Conservation (phyloP, 2,888 invertebrate genomes). For the Drosophila niveifrons region DNA sequence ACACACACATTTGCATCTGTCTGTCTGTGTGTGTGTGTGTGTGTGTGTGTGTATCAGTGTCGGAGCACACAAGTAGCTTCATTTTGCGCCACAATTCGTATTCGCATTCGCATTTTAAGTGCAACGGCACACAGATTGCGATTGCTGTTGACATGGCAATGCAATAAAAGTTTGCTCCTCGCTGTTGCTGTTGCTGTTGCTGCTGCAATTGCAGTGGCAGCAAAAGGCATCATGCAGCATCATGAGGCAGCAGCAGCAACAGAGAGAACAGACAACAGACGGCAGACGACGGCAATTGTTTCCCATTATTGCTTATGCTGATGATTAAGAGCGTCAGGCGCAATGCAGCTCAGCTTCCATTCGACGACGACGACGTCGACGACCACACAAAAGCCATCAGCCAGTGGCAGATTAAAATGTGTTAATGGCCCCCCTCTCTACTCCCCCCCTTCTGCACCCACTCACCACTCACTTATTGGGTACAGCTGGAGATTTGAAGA, state of each 20-base stretch:
- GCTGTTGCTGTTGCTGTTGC: slow-evolving; percentile 1
- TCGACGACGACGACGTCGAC: slow-evolving; percentile 56
- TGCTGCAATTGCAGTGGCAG: slow-evolving; percentile 68
- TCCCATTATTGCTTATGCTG: slow-evolving; percentile 80
- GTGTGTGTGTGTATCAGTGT: slow-evolving; percentile 51
- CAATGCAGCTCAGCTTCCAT: slow-evolving; percentile 27
- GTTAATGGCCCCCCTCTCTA: slow-evolving; percentile 69
- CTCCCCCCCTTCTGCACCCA: not conserved
- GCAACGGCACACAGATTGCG: slow-evolving; percentile 77
- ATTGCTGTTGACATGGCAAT: slow-evolving; percentile 82
- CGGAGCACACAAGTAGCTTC: slow-evolving; percentile 76
- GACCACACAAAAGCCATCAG: slow-evolving; percentile 77
- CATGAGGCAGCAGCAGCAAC: slow-evolving; percentile 18
- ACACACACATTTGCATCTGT: slow-evolving; percentile 7
- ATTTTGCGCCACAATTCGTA: slow-evolving; percentile 75
- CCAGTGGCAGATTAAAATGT: slow-evolving; percentile 79
- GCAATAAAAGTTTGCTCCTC: slow-evolving; percentile 77
- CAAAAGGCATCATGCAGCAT: slow-evolving; percentile 56
- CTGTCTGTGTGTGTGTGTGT: slow-evolving; percentile 20
- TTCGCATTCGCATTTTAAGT: slow-evolving; percentile 75
- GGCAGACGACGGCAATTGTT: slow-evolving; percentile 69
- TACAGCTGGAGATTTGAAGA: not conserved
- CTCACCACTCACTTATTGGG: not conserved
- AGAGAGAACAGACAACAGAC: slow-evolving; percentile 25
- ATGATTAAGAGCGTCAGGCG: slow-evolving; percentile 74